Evolutionary conservation across 53 echinoderm and acorn worm genomes (phyloP).

Genomic region (Echinometra lucunter): DNA sequence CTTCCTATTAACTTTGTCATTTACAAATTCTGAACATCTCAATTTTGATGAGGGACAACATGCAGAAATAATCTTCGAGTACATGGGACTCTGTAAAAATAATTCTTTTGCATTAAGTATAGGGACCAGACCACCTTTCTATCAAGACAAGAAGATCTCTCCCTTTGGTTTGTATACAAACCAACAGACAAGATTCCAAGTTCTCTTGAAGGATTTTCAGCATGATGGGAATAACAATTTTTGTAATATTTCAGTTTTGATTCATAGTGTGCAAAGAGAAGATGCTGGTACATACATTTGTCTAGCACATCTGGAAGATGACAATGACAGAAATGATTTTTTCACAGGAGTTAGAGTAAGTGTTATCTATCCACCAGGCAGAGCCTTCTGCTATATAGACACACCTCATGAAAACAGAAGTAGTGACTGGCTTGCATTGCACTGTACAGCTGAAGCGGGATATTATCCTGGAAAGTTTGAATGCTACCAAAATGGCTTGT

Average conservation of each 20-base stretch:
- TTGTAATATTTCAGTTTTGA: no score
- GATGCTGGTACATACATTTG: constrained; percentile 37
- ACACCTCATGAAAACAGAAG: background rate
- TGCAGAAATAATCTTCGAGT: background rate
- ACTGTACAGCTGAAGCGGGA: background rate
- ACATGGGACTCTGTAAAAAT: background rate
- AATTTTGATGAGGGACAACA: constrained; percentile 10
- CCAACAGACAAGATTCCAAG: background rate
- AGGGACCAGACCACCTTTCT: background rate
- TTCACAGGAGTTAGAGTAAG: background rate
- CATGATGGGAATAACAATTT: no score
- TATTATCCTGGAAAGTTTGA: background rate
- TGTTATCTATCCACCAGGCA: background rate
- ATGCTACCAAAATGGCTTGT: constrained; percentile 14
- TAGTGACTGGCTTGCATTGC: background rate
- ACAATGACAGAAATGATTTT: background rate
- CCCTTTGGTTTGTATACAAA: background rate
- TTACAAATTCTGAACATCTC: background rate
- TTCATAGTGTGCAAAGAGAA: background rate
- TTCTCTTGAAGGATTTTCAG: background rate
- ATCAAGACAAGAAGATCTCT: background rate
- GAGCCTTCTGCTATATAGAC: background rate
- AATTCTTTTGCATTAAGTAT: background rate
- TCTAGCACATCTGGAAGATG: background rate
- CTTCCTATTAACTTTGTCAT: background rate